phyloP scores from a whole-genome alignment of 2,113 vertebrate species.

The Sterna hirundo region DNA sequence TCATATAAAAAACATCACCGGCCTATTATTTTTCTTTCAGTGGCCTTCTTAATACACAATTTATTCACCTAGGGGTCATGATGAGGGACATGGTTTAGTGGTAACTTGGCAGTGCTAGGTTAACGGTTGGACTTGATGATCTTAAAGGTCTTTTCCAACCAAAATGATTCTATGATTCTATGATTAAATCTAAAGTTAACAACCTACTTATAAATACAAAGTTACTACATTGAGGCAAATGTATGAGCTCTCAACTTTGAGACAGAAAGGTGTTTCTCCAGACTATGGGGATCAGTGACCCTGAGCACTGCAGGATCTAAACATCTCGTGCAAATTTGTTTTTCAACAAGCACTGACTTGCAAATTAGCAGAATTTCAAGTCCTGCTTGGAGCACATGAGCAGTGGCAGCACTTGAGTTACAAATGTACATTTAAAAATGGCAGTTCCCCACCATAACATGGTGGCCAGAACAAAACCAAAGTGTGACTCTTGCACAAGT shows the following conservation, averaged over 20 bases:
- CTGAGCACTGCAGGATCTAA: background rate
- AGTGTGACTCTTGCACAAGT: background rate
- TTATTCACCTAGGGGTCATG: background rate
- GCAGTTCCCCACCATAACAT: background rate
- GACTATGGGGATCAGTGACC: fast-evolving
- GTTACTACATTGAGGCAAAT: background rate
- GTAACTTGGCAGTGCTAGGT: background rate
- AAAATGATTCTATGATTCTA: background rate
- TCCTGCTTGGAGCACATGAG: background rate
- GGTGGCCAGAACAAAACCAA: background rate
- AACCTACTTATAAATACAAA: background rate
- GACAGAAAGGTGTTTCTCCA: background rate
- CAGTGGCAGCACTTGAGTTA: background rate
- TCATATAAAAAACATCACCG: background rate
- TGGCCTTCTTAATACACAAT: background rate
- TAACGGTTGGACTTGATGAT: background rate
- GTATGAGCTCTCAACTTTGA: background rate
- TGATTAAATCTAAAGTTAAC: background rate
- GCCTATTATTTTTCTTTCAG: background rate
- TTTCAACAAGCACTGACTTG: background rate
- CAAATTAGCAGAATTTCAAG: background rate
- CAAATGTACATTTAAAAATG: background rate
- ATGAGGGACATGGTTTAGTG: background rate
- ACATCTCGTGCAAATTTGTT: background rate
- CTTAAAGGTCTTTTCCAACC: background rate